Conservation (phyloP, 2,888 invertebrate genomes). For the Tachina lurida region DNA sequence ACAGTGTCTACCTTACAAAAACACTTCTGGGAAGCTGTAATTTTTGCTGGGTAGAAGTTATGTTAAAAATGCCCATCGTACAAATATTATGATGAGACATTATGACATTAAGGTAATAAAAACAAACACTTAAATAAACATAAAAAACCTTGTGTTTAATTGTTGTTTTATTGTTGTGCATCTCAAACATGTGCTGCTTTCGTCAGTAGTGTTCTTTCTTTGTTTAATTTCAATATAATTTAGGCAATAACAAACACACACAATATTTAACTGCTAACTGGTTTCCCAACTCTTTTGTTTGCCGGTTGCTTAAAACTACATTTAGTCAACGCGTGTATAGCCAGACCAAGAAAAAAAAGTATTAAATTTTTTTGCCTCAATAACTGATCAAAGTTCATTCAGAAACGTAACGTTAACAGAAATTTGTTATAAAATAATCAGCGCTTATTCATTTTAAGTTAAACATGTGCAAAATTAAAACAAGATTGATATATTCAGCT, state of each 20-base stretch:
- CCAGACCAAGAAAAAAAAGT: background rate
- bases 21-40: too few species aligned
- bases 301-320: background rate
- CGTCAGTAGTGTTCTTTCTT: background rate
- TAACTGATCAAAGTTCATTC: constrained; percentile 4
- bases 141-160: background rate
- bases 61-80: too few species aligned
- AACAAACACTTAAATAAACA: background rate
- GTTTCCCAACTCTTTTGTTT: constrained; percentile 25
- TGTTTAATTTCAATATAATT: background rate
- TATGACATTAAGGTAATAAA: background rate
- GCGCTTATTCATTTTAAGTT: background rate
- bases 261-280: constrained; percentile 36
- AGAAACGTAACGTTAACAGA: background rate
- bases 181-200: background rate
- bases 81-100: too few species aligned
- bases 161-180: background rate
- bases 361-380: background rate
- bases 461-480: background rate
- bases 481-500: too few species aligned
- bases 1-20: too few species aligned
- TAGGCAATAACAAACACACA: constrained; percentile 1
- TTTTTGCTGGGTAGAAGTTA: too few species aligned
- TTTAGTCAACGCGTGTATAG: background rate
- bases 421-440: background rate